Conservation (phyloP, 2,113 vertebrate genomes). For the Ceratotherium simum region DNA sequence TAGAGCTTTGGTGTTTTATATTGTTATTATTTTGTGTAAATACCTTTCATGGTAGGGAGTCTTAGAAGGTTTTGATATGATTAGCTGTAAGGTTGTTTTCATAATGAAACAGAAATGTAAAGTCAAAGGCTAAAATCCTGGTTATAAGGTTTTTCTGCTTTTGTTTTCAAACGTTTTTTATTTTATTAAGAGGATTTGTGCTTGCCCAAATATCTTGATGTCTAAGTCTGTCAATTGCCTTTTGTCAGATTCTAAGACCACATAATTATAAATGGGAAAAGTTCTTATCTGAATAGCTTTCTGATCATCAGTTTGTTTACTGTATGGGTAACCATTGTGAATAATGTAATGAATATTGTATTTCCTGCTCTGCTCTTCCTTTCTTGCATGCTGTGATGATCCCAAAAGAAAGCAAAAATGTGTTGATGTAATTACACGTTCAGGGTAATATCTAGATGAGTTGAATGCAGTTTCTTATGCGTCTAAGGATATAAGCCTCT, state of each 20-base stretch:
- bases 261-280: slow-evolving; percentile 61
- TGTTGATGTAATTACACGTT: slow-evolving; percentile 62
- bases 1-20: slow-evolving; percentile 65
- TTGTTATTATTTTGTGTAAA: slow-evolving; percentile 80
- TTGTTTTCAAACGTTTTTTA: slow-evolving; percentile 58
- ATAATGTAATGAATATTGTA: slow-evolving; percentile 57
- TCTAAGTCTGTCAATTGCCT: background rate
- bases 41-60: slow-evolving; percentile 24
- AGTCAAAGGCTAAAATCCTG: slow-evolving; percentile 44
- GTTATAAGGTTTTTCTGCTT: slow-evolving; percentile 50
- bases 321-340: background rate
- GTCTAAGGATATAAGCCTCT: slow-evolving; percentile 71
- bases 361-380: background rate
- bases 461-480: slow-evolving; percentile 61
- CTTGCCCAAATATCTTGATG: slow-evolving; percentile 56
- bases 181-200: slow-evolving; percentile 66
- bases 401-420: slow-evolving; percentile 63
- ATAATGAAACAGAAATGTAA: slow-evolving; percentile 65
- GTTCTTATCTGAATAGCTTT: slow-evolving; percentile 48
- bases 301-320: slow-evolving; percentile 52
- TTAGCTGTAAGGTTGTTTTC: slow-evolving; percentile 64
- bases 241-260: background rate
- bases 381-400: slow-evolving; percentile 70
- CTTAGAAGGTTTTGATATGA: slow-evolving; percentile 65
- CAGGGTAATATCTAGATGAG: slow-evolving; percentile 67